Conservation (phyloP, 2,113 vertebrate genomes). For the Saguinus imperator region DNA sequence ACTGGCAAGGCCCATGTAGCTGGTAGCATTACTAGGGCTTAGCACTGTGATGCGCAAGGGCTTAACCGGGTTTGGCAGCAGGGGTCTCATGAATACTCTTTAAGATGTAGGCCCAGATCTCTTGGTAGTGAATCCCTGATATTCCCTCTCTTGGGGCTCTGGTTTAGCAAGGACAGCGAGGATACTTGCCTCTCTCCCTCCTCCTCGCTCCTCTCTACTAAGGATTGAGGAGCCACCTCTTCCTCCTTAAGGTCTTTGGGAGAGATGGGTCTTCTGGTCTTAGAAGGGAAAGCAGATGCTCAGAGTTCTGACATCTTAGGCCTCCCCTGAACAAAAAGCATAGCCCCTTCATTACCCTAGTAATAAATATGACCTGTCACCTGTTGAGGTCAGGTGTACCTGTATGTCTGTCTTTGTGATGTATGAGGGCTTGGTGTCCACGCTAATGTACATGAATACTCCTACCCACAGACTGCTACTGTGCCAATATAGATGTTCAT, state of each 20-base stretch:
- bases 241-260: not conserved
- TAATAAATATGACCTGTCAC: not conserved
- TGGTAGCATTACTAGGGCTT: not conserved
- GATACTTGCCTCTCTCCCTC: not conserved
- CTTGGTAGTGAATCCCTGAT: not conserved
- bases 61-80: not conserved
- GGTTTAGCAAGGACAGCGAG: not conserved
- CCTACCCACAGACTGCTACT: not conserved
- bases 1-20: not conserved
- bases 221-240: not conserved
- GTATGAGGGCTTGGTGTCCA: not conserved
- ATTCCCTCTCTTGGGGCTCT: not conserved
- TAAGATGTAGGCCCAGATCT: not conserved
- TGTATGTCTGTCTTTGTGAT: not conserved
- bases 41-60: not conserved
- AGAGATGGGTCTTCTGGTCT: not conserved
- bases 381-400: not conserved
- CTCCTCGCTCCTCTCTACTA: not conserved
- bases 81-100: not conserved
- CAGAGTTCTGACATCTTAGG: not conserved
- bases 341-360: not conserved
- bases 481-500: not conserved
- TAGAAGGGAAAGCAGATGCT: not conserved
- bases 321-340: not conserved
- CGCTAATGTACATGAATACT: not conserved